phyloP scores from a whole-genome alignment of 2,797 vertebrate genomes.

The Oceanodroma leucorhoa region DNA sequence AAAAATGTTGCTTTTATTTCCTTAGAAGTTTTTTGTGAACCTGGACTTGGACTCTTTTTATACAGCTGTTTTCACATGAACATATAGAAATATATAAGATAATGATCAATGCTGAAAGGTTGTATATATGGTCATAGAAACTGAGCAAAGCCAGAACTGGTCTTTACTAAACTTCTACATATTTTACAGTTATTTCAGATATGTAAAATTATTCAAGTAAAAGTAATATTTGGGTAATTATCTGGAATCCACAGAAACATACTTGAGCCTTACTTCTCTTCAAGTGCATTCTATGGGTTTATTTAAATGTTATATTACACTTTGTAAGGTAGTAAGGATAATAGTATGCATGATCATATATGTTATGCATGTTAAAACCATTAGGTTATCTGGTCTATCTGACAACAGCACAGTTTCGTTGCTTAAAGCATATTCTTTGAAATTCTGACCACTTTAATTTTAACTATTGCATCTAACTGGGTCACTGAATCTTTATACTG shows the following conservation, averaged over 20 bases:
- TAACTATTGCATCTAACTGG: neutral
- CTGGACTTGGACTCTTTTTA: neutral
- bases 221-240: neutral
- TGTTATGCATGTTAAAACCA: neutral
- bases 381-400: neutral
- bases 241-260: neutral
- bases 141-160: neutral
- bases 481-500: neutral
- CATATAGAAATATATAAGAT: neutral
- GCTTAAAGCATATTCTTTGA: neutral
- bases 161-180: neutral
- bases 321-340: neutral
- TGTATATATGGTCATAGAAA: neutral
- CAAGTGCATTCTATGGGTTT: neutral
- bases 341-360: neutral
- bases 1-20: neutral
- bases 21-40: neutral
- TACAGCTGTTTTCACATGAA: neutral
- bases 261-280: neutral
- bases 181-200: neutral
- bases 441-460: neutral
- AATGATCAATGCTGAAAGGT: neutral
- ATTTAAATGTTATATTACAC: neutral
- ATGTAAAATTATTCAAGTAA: neutral
- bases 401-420: neutral